Base-by-base conservation (phyloP, 1,140 invertebrate genomes). In the Meloidogyne floridensis region DNA sequence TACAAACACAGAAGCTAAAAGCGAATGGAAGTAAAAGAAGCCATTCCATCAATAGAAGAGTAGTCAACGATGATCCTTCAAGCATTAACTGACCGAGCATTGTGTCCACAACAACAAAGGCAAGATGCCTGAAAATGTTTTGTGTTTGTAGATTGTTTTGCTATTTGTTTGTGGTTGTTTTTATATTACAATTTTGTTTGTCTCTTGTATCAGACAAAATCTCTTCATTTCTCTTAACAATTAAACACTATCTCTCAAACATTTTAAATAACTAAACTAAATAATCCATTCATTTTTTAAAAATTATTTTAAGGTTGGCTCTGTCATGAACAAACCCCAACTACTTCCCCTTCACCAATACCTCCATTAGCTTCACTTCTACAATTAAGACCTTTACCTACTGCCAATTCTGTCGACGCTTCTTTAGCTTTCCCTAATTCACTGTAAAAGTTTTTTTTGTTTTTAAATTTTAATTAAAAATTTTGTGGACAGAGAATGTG, bases 251-350 rank as follows among this genome's bases (percentile, higher is more conserved):
- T 47, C 7, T 47, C 47, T 47, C 47, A 47, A 47, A 47, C 47
- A 47, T 47, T 47, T 47, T 47, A 32, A 32, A 32, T 32, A 32
- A 32, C 32, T 47, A 47, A 47, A 47, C 47, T 6, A 6, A 47
- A 47, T 6, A 47, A 47, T 47, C 7, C 47, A 6, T 32, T 32
- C 5, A 59, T 15, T 59, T 59, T 59, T 54, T 10, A 53, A 53
- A 53, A 53, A 54, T 54, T 59, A 15, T 59, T 65, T 65, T n/a
- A 65, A 77, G 77, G 82, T 18, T 75, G 72, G 65, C 59, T 85
- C 0, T 85, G 84, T 71, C 81, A 73, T 53, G 84, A 85, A 70
- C 18, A 56, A 65, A 20, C 73, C 11, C 77, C 85, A 6, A 85
- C 83, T 6, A 81, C 71, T n/a, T 42, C 47, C 72, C 81, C 84